Base-by-base conservation (phyloP, 1,140 invertebrate species). In the Magallana gigas region DNA sequence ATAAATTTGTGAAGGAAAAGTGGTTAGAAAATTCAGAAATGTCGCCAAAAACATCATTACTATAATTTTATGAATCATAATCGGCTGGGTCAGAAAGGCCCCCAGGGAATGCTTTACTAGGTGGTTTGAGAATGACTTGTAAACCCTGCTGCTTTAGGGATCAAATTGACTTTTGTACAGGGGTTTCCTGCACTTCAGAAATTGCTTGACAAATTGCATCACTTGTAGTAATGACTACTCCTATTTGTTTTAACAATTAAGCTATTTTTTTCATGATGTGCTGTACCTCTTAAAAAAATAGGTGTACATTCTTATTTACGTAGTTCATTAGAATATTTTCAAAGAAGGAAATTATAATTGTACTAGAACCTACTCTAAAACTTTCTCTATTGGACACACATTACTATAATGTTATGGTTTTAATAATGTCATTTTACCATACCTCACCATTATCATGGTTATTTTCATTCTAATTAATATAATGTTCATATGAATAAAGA, bases 21-120 rank as follows among this genome's bases (percentile, higher is more conserved):
- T 14, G 60, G 5, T 16, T n/a, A 62, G 60, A 62, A 62, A 62
- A 16, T n/a, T 16, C 14, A 62, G 60, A n/a, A 12, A n/a, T 62
- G 60, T 62, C 60, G 14, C 60, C 60, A 62, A 48, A 48, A 48
- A 48, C 5, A 11, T 62, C 60, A 62, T 62, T 62, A 62, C 60
- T 62, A 62, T 62, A 62, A 48, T 48, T 48, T 62, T 62, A 62
- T 62, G 23, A 76, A 76, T 76, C 68, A 76, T 76, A 76, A 76
- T 76, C 68, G 23, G 68, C 68, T 36, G 23, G 68, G 68, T 76
- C 68, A 76, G 68, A 29, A 4, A 11, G 36, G 68, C 68, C 68
- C 60, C 68, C 68, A 76, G 68, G 68, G 23, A 36, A 76, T 2
- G 36, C 68, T 2, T 18, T 76, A 7, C 23, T 48, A 76, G 68